Conservation (phyloP, 2,888 invertebrate genomes). For the Reticulitermes lucifugus region DNA sequence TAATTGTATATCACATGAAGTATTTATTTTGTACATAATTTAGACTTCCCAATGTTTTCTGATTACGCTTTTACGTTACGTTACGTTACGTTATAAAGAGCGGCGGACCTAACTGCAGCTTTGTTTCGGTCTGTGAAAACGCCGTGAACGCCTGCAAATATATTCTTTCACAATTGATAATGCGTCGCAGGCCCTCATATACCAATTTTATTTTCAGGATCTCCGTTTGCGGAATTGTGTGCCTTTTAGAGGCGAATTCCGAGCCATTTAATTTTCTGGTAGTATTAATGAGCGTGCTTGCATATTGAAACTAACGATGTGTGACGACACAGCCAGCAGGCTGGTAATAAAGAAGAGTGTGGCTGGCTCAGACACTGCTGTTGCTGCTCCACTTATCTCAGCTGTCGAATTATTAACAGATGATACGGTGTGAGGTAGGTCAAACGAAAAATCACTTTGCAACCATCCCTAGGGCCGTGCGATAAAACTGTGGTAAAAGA, state of each 20-base stretch:
- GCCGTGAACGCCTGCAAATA: too few relatives aligned
- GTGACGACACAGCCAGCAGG: background rate
- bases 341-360: background rate
- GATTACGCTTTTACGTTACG: too few relatives aligned
- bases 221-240: background rate
- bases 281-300: background rate
- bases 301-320: slow-evolving; percentile 12
- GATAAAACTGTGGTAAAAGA: slow-evolving; percentile 9
- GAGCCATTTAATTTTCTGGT: slow-evolving; percentile 17
- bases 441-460: slow-evolving; percentile 31
- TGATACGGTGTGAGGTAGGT: slow-evolving; percentile 26
- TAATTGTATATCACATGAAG: too few relatives aligned
- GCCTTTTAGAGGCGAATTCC: background rate
- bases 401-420: slow-evolving; percentile 22
- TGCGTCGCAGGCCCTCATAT: too few relatives aligned
- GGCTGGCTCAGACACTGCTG: background rate
- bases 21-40: too few relatives aligned
- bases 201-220: too few relatives aligned
- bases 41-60: too few relatives aligned
- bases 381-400: background rate
- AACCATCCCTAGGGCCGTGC: background rate
- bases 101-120: too few relatives aligned
- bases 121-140: too few relatives aligned
- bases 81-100: too few relatives aligned
- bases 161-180: too few relatives aligned